Evolutionary conservation across 2,888 invertebrate species (phyloP).

Genomic region (Timema podura): DNA sequence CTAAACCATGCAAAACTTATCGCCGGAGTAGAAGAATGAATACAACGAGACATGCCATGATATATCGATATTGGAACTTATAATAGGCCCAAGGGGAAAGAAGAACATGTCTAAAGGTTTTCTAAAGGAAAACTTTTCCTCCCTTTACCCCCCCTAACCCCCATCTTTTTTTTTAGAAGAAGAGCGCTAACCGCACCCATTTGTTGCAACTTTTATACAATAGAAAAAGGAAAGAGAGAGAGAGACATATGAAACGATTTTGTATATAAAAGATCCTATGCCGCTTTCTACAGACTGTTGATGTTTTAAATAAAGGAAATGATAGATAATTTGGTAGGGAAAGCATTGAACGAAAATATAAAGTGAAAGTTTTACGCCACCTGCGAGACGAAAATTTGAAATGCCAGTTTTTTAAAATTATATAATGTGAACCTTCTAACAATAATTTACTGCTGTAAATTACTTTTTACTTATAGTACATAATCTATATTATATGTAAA

Average conservation of each 20-base stretch:
- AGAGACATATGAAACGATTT: background rate
- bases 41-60: constrained; percentile 35
- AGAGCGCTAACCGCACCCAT: background rate
- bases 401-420: no score
- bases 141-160: background rate
- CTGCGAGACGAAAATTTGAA: no score
- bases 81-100: constrained; percentile 20
- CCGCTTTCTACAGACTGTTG: background rate
- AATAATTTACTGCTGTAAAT: no score
- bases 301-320: background rate
- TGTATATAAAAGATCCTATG: background rate
- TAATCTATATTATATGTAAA: no score
- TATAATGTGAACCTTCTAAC: no score
- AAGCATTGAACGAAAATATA: background rate
- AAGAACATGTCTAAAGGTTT: constrained; percentile 4
- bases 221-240: background rate
- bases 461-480: no score
- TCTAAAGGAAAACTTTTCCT: constrained; percentile 3
- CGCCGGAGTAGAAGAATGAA: constrained; percentile 30
- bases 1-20: constrained; percentile 48
- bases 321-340: background rate
- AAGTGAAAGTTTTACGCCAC: no score
- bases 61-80: constrained; percentile 43
- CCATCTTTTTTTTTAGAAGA: background rate
- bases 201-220: constrained; percentile 12